phyloP scores from a whole-genome alignment of 2,888 invertebrate species.

The Euplexia lucipara region DNA sequence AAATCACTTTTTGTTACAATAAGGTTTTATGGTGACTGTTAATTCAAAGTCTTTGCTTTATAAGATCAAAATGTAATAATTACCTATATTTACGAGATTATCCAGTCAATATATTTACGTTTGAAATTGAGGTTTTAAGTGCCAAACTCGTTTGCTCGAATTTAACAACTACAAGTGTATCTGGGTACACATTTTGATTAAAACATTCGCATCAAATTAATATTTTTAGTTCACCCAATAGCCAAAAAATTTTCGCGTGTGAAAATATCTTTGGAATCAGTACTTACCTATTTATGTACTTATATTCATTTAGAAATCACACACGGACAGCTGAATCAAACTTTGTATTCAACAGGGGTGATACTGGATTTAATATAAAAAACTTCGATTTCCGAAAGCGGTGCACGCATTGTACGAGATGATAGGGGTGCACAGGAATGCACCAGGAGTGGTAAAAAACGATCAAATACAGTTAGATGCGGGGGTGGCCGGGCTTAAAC shows the following conservation, averaged over 20 bases:
- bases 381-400: constrained; percentile 62
- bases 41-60: no score
- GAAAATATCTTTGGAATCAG: background rate
- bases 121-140: no score
- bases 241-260: background rate
- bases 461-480: constrained; percentile 86
- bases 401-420: constrained; percentile 72
- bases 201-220: background rate
- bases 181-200: no score
- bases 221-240: background rate
- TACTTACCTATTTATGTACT: no score
- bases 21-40: no score
- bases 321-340: constrained; percentile 19
- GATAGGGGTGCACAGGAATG: constrained; percentile 87
- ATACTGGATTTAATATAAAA: constrained; percentile 59
- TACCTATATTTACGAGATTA: no score
- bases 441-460: constrained; percentile 81
- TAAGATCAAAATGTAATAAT: no score
- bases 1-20: no score
- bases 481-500: constrained; percentile 77
- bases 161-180: no score
- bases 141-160: no score
- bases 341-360: constrained; percentile 18
- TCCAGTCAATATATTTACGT: no score
- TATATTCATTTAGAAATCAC: background rate